phyloP scores from a whole-genome alignment of 2,113 vertebrate genomes.

The Nanger granti region DNA sequence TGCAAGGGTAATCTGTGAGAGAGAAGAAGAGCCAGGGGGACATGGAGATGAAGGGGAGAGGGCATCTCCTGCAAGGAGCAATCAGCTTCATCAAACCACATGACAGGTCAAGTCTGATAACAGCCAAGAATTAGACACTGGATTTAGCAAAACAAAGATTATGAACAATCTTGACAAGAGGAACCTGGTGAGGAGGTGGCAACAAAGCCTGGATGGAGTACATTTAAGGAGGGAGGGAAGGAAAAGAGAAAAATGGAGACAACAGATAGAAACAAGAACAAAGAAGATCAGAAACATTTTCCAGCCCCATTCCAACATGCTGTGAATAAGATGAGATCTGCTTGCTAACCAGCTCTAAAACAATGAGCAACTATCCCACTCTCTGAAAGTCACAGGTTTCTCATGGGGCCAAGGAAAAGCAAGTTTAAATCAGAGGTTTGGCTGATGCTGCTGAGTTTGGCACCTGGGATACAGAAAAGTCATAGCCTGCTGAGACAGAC shows the following conservation, averaged over 20 bases:
- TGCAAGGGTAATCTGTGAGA: not conserved
- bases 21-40: not conserved
- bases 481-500: not conserved
- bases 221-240: not conserved
- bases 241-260: not conserved
- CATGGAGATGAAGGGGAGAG: not conserved
- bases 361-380: not conserved
- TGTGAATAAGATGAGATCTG: not conserved
- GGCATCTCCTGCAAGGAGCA: too few species aligned
- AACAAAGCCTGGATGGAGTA: not conserved
- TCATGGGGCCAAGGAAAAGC: not conserved
- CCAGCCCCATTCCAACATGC: not conserved
- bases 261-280: not conserved
- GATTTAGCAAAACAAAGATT: not conserved
- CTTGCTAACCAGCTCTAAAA: not conserved
- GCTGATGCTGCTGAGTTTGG: not conserved
- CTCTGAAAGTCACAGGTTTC: not conserved
- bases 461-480: not conserved
- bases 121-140: not conserved
- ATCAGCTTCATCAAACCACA: accelerated
- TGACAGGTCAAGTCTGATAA: too few species aligned
- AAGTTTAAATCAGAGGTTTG: not conserved
- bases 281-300: not conserved
- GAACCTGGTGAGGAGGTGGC: not conserved
- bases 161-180: not conserved